Evolutionary conservation across 2,113 vertebrate species (phyloP), one percentile per base, ranked within the genome.

Genomic region (Salvelinus sp.): DNA sequence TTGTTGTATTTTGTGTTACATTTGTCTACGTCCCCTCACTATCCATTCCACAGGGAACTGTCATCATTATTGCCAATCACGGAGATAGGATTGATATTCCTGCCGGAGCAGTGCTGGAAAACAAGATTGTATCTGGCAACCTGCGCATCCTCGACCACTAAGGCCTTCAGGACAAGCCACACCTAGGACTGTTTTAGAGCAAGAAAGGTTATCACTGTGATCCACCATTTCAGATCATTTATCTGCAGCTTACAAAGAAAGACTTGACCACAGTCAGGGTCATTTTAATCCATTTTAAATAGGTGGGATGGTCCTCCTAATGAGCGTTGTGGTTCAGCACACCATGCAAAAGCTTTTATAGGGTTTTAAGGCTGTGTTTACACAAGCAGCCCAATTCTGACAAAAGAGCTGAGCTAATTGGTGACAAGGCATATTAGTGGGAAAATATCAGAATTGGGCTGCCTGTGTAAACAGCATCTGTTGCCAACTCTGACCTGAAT

Each of bases 91-190:
- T 99, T 33, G 97, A 99, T 85, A 99, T 99, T 91, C 97, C 97
- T 0, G 95, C 96, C 9, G 97, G 97, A 90, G 97, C 97, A 0
- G 84, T 99, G 82, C 93, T 99, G 86, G 97, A 99, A 90, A 99
- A 99, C 93, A 99, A 99, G 92, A 99, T 99, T 0, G 97, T 99
- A 0, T 99, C 97, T 6, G 97, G 97, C 83, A 99, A 99, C 84
- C 95, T 99, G 81, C 95, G 97, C 76, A 99, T 99, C 92, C 92
- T 99, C 82, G 97, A 99, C 89, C 97, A 99, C 91, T 99, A 94
- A 98, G 72, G 86, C 69, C 28, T 68, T 44, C 30, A 38, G 64
- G 27, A 66, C 57, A 57, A 44, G 38, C 74, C 4, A 62, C 2
- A 22, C 23, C 0, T 38, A 69, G 6, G 3, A 20, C 64, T 50